Evolutionary conservation across 2,113 vertebrate genomes (phyloP).

Genomic region (Anolis sagrei): DNA sequence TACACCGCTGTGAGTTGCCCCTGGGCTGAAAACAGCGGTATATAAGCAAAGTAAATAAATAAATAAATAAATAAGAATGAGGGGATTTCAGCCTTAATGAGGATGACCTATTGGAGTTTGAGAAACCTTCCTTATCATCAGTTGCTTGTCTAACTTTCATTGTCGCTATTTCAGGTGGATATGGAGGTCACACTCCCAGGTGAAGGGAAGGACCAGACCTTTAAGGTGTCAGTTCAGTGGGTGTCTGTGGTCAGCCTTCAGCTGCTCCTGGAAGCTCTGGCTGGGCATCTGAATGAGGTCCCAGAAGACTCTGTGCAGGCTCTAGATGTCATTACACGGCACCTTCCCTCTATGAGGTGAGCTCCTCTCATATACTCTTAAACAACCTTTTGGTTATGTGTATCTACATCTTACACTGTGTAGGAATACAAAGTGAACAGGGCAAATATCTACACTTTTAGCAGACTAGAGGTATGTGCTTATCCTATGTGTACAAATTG

Average conservation of each 20-base stretch:
- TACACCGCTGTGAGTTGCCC: too few species aligned
- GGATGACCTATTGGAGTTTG: neutral
- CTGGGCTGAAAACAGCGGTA: too few species aligned
- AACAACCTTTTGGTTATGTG: neutral
- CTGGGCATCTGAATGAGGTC: constrained; percentile 95
- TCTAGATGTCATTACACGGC: constrained; percentile 96
- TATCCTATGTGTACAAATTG: too few species aligned
- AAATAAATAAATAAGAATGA: neutral
- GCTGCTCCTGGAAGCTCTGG: constrained; percentile 94
- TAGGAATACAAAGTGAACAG: neutral
- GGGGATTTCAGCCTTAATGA: neutral
- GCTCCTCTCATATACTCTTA: constrained; percentile 3
- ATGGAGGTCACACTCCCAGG: constrained; percentile 98
- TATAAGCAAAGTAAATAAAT: too few species aligned
- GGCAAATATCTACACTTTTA: neutral
- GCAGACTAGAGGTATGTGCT: neutral
- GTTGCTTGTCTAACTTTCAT: neutral
- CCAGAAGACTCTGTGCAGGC: constrained; percentile 98
- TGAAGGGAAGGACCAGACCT: constrained; percentile 98
- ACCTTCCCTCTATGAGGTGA: constrained; percentile 98
- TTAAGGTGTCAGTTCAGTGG: constrained; percentile 98
- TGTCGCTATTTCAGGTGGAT: constrained; percentile 84
- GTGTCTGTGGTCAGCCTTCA: constrained; percentile 98
- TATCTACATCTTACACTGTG: neutral
- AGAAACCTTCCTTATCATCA: neutral